phyloP scores from a whole-genome alignment of 2,888 invertebrate species.

The Girardia tigrina region DNA sequence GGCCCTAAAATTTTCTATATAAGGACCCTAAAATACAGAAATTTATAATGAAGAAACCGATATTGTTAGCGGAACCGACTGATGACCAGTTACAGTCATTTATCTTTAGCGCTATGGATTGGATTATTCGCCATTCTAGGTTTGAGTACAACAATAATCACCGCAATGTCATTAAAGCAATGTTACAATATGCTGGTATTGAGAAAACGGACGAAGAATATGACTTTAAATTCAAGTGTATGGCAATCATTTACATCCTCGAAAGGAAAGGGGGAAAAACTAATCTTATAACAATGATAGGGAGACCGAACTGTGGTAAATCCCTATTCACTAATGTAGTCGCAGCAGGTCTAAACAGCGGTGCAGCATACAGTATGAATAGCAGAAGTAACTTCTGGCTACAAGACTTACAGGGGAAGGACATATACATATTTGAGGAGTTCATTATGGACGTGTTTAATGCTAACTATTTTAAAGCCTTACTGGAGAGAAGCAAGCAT shows the following conservation, averaged over 20 bases:
- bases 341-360: background rate
- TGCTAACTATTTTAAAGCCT: too few relatives aligned
- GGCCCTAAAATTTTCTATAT: too few relatives aligned
- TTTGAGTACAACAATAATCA: background rate
- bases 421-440: too few relatives aligned
- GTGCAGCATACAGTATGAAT: background rate
- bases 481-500: too few relatives aligned
- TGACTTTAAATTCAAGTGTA: background rate
- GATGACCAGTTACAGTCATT: too few relatives aligned
- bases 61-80: too few relatives aligned
- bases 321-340: background rate
- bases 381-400: background rate
- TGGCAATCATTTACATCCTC: background rate
- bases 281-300: background rate
- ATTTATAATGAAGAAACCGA: too few relatives aligned
- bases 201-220: background rate
- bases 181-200: too few relatives aligned
- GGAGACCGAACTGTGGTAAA: background rate
- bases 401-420: background rate
- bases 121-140: background rate
- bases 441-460: too few relatives aligned
- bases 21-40: too few relatives aligned
- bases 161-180: background rate
- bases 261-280: background rate
- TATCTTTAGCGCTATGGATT: background rate